phyloP scores from a whole-genome alignment of 2,888 invertebrate genomes.

The Tortrix viridana region DNA sequence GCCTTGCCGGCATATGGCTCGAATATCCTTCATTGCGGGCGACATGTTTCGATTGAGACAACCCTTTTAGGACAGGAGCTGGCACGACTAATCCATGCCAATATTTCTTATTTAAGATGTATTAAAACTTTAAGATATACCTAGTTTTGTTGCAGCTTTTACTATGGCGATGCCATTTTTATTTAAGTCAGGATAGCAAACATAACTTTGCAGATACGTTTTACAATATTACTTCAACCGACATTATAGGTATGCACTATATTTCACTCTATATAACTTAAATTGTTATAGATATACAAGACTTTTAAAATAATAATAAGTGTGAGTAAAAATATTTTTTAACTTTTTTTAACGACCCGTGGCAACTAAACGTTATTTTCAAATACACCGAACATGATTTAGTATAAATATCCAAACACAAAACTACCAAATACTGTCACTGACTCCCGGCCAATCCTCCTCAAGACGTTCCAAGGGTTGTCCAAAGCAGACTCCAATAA shows the following conservation, averaged over 20 bases:
- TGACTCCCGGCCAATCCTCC: slow-evolving; percentile 58
- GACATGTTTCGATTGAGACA: slow-evolving; percentile 80
- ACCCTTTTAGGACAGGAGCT: slow-evolving; percentile 69
- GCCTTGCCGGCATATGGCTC: slow-evolving; percentile 64
- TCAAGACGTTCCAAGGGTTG: slow-evolving; percentile 76
- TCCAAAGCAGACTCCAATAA: slow-evolving; percentile 73
- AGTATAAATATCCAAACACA: neutral
- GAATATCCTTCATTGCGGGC: slow-evolving; percentile 73
- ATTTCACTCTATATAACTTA: no score
- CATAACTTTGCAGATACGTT: no score
- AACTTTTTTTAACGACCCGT: no score
- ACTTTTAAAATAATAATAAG: no score
- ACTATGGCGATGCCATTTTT: no score
- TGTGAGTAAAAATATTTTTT: no score
- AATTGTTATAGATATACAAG: no score
- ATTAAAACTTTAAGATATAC: neutral
- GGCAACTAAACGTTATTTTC: no score
- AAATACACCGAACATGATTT: neutral
- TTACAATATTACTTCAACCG: no score
- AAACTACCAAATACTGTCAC: slow-evolving; percentile 16
- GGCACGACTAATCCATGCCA: neutral
- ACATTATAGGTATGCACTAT: no score
- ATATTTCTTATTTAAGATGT: neutral
- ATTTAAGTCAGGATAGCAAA: no score
- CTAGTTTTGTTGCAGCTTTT: neutral